These are phyloP conservation scores for Perizoma flavofasciatum DNA, from an alignment of 2,888 invertebrate genomes.

Conservation along the genomic window DNA sequence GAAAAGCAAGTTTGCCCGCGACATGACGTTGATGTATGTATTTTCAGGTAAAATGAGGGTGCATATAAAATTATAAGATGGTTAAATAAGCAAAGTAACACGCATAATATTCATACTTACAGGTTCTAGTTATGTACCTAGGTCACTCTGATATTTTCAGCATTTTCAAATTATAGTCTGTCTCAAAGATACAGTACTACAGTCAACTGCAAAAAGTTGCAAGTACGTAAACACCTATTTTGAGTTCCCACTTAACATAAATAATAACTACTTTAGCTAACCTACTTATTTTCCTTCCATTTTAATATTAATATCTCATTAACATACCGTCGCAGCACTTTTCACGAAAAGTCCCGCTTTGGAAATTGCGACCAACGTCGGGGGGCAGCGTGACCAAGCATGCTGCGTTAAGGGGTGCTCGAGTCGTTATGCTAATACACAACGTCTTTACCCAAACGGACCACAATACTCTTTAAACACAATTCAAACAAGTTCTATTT, in stretches of 20 bases:
- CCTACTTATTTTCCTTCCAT: constrained; percentile 38
- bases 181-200: too few species aligned
- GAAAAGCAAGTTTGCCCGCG: constrained; percentile 72
- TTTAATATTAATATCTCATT: constrained; percentile 48
- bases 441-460: constrained; percentile 38
- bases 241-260: constrained; percentile 29
- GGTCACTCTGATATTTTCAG: too few species aligned
- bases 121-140: too few species aligned
- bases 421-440: constrained; percentile 80
- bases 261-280: constrained; percentile 20
- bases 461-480: constrained; percentile 21
- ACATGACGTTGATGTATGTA: constrained; percentile 65
- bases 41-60: constrained; percentile 45
- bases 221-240: too few species aligned
- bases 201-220: too few species aligned
- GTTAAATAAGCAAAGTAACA: constrained; percentile 4
- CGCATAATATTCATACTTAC: too few species aligned
- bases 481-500: constrained; percentile 40
- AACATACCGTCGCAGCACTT: constrained; percentile 60
- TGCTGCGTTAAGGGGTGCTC: constrained; percentile 81
- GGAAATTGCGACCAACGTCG: constrained; percentile 79
- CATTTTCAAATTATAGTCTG: too few species aligned
- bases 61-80: constrained; percentile 19
- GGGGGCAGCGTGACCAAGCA: constrained; percentile 82
- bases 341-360: constrained; percentile 68